Conservation (phyloP, 1,140 invertebrate genomes). For the Whitmania pigra region DNA sequence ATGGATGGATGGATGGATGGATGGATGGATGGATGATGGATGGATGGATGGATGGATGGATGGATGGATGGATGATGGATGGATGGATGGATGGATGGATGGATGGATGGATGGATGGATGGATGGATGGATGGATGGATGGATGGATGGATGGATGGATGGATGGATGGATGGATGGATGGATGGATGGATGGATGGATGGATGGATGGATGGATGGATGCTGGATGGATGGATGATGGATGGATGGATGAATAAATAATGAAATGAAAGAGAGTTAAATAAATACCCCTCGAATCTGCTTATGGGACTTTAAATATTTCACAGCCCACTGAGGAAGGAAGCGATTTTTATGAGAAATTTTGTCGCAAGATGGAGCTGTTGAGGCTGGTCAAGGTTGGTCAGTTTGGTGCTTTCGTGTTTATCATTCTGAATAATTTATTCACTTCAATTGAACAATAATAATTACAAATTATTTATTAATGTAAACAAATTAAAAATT, state of each 20-base stretch:
- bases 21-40: conserved; percentile 15
- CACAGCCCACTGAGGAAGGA: too few relatives aligned
- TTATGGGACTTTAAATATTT: not conserved
- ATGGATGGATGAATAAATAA: not conserved
- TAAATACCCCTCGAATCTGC: not conserved
- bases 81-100: conserved; percentile 15
- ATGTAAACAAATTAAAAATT: too few relatives aligned
- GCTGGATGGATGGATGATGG: not conserved
- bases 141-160: conserved; percentile 15
- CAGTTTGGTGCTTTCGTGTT: too few relatives aligned
- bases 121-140: conserved; percentile 15
- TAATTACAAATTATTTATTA: too few relatives aligned
- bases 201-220: not conserved
- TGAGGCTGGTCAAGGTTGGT: too few relatives aligned
- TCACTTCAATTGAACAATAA: too few relatives aligned
- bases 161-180: conserved; percentile 14
- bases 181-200: not conserved
- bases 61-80: conserved; percentile 14
- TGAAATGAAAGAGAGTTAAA: not conserved
- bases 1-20: not conserved
- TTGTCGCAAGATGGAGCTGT: too few relatives aligned
- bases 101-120: conserved; percentile 15
- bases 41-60: conserved; percentile 14
- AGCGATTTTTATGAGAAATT: too few relatives aligned
- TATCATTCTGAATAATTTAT: too few relatives aligned